phyloP scores from a whole-genome alignment of 2,113 vertebrate species.

The Synchiropus splendidus region DNA sequence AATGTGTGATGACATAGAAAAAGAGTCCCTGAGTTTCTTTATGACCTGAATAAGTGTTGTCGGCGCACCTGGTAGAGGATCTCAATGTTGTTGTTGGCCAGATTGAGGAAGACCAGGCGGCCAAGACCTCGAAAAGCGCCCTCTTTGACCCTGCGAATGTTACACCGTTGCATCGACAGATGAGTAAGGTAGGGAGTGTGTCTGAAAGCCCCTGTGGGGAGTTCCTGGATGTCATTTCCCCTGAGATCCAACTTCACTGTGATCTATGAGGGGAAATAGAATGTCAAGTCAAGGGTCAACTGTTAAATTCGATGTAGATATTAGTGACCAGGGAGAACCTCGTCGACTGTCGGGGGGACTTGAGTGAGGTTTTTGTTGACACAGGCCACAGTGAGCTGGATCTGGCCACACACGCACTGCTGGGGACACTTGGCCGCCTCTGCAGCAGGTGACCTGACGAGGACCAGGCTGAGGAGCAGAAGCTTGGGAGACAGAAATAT shows the following conservation, averaged over 20 bases:
- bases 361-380: constrained; percentile 73
- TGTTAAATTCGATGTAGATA: neutral
- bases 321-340: constrained; percentile 67
- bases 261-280: constrained; percentile 53
- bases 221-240: constrained; percentile 68
- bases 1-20: no score
- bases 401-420: constrained; percentile 78
- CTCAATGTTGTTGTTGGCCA: constrained; percentile 78
- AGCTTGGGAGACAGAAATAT: constrained; percentile 9
- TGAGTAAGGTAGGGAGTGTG: constrained; percentile 78
- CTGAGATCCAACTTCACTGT: constrained; percentile 80
- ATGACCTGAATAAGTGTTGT: no score
- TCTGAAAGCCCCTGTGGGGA: constrained; percentile 69
- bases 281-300: neutral
- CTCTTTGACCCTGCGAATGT: constrained; percentile 75
- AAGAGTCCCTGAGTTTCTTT: no score
- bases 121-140: constrained; percentile 85
- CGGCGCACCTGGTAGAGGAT: constrained; percentile 75
- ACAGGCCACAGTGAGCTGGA: constrained; percentile 72
- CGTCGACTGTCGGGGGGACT: constrained; percentile 69
- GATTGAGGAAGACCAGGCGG: constrained; percentile 78
- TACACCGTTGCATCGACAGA: constrained; percentile 77
- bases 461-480: constrained; percentile 23
- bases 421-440: constrained; percentile 65
- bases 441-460: constrained; percentile 14